Percentiles rank a stretch among this genome's conserved stretches.
Evolutionary conservation across 2,113 vertebrate genomes (phyloP).

Genomic region (Ammodramus savannarum): DNA sequence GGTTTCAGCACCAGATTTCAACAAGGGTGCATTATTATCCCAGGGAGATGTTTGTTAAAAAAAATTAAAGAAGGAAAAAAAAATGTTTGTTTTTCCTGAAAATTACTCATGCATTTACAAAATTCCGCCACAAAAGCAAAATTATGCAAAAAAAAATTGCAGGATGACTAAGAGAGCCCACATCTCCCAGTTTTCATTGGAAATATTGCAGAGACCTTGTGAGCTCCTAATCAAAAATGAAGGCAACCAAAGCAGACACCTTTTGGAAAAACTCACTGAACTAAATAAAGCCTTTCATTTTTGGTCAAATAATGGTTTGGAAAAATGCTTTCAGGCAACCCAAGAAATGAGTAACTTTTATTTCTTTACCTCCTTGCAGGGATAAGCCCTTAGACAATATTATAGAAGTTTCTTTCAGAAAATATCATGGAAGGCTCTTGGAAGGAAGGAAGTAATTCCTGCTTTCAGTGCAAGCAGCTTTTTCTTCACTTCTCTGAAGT

Average conservation of each 20-base stretch:
- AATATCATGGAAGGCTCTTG: background rate
- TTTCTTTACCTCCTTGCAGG: background rate
- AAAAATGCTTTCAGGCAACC: background rate
- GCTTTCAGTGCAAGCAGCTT: background rate
- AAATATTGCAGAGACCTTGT: background rate
- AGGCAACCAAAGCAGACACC: background rate
- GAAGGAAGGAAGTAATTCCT: background rate
- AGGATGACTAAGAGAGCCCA: background rate
- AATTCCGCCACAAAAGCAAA: background rate
- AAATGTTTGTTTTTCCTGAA: background rate
- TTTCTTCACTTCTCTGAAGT: background rate
- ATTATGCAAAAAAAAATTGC: background rate
- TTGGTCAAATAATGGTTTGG: background rate
- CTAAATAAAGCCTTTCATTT: background rate
- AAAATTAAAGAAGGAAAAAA: no score
- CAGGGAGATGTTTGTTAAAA: background rate
- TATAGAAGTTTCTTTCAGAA: background rate
- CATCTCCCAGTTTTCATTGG: background rate
- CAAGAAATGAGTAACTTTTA: background rate
- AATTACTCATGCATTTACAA: background rate
- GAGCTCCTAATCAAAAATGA: background rate
- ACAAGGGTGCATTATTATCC: background rate
- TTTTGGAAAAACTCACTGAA: background rate
- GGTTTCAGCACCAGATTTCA: accelerated
- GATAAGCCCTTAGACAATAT: background rate